Evolutionary conservation across 23 tunicate species (phyloP), one percentile per base, ranked within the genome.

Genomic region (Corella eumyota): DNA sequence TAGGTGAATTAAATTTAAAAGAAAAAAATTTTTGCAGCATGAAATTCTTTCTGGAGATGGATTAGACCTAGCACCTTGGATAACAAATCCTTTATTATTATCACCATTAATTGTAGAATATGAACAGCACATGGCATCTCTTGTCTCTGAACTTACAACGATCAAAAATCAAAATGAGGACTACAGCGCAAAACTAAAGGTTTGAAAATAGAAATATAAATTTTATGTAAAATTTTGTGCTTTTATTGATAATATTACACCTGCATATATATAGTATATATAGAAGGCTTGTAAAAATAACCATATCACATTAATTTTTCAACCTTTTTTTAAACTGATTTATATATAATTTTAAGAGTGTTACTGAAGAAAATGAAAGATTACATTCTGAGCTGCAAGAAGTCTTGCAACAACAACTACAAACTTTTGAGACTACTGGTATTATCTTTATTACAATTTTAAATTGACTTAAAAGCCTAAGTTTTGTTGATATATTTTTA

Each of bases 81-180:
- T 76, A 11, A 47, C 72, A n/a, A 45, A 76, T 32, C 83, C 83
- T 1, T 34, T 30, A 30, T 56, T 45, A 32, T 50, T 76, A 20
- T 67, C 83, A 1, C 83, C 83, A 4, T 45, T 76, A 36, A 60
- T 76, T 1, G 53, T 58, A 54, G 83, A 76, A 67, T 76, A 76
- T 31, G 83, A 76, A 9, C 3, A 50, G 0, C 68, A 66, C n/a
- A 60, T 76, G 26, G 32, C 74, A 0, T 49, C 59, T n/a, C 62
- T 76, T 25, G 48, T 30, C 25, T 7, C 67, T 7, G 52, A 67
- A 59, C 28, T 67, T 2, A 24, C 66, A 23, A 56, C 24, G 32
- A 25, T 75, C 19, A 32, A 56, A 36, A 64, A 65, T 0, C 68
- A 75, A 65, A 75, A 65, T 29, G 22, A 63, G 5, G 72, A 66